Evolutionary conservation across 2,113 vertebrate genomes (phyloP).

Genomic region (Centropus bengalensis): DNA sequence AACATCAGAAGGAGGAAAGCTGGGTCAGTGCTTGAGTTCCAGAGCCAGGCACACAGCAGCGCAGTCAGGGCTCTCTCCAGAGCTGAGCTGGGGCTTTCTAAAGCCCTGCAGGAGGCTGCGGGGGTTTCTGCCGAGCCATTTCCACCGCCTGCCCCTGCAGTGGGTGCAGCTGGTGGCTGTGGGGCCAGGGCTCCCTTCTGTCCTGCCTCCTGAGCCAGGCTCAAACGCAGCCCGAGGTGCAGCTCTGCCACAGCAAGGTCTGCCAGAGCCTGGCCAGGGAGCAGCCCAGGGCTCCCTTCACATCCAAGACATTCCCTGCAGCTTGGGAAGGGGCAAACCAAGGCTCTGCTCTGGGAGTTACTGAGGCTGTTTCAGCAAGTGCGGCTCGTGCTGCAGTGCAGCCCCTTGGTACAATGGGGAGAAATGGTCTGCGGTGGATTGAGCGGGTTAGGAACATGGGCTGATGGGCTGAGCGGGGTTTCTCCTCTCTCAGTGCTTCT

Average conservation of each 20-base stretch:
- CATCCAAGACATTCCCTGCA: background rate
- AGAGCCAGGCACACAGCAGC: background rate
- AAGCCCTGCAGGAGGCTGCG: background rate
- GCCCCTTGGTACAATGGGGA: background rate
- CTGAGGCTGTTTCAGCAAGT: background rate
- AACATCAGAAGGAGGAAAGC: background rate
- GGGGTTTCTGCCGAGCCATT: background rate
- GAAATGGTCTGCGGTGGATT: background rate
- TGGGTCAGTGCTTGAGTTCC: background rate
- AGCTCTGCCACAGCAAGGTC: background rate
- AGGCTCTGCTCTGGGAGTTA: background rate
- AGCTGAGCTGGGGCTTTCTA: background rate
- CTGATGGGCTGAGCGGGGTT: background rate
- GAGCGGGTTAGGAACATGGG: background rate
- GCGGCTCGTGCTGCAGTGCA: background rate
- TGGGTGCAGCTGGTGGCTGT: accelerated
- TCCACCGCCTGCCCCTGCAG: background rate
- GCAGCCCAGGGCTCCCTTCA: no score
- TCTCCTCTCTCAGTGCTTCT: background rate
- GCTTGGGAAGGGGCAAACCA: background rate
- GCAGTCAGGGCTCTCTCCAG: background rate
- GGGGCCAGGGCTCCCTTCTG: background rate
- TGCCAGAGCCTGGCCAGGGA: background rate
- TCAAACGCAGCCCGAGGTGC: background rate
- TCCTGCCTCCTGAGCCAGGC: background rate